Base-by-base conservation (phyloP, 2,113 vertebrate species). In the Spea multiplicata region DNA sequence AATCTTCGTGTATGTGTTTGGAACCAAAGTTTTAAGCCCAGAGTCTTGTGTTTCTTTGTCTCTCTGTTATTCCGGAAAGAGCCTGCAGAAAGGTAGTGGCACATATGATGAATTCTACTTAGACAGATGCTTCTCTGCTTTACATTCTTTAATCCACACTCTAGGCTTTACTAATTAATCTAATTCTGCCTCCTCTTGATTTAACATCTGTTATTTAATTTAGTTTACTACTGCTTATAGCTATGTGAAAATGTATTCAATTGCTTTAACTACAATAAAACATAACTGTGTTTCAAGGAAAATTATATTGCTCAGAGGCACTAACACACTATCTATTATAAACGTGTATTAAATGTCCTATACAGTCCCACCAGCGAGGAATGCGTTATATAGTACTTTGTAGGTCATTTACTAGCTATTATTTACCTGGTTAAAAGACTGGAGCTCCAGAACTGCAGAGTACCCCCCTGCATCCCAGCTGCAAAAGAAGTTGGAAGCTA, bases 201-300 rank as follows among this genome's bases (percentile, higher is more conserved):
- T 80, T 65, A 74, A 80, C 78, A 80, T 66, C 71, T 80, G 78
- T 47, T 80, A 80, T 80, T 80, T 80, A 68, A 80, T 80, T 80
- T 74, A 61, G 65, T 80, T 80, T 74, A 57, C 78, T 57, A 57
- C 78, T 48, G 78, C 78, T 80, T 52, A 68, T 53, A 80, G 78
- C 78, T 47, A 80, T 80, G 44, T 10, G 62, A 74, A 74, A 74
- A 74, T 71, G 45, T 74, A 74, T 80, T 80, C 65, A 68, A 74
- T 80, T 74, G 73, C 4, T 46, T 5, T 59, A 9, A 7, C 49
- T 73, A 30, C 75, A 50, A 61, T 77, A 77, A 70, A 77, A 67
- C 59, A 16, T 10, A 30, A 44, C 66, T 62, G 59, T 76, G 53
- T 62, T 70, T 77, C 75, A 77, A 71, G 48, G 75, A 44, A 45